Evolutionary conservation across 2,888 invertebrate genomes (phyloP).

Genomic region (Patella pellucida): DNA sequence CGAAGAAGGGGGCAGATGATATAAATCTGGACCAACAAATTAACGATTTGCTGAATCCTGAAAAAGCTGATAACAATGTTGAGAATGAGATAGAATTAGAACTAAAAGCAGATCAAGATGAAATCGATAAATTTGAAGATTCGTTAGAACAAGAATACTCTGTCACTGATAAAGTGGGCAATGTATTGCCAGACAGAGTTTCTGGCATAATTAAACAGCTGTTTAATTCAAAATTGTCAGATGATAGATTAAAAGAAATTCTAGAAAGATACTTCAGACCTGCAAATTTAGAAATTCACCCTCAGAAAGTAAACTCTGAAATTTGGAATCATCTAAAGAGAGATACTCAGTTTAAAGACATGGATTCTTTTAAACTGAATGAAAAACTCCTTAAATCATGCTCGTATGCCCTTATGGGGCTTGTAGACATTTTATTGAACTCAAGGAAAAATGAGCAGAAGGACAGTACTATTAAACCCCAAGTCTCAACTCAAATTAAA

Average conservation of each 20-base stretch:
- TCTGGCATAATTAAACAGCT: neutral
- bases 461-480: too few relatives aligned
- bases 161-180: neutral
- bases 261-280: neutral
- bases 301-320: neutral
- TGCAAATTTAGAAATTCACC: neutral
- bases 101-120: too few relatives aligned
- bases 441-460: too few relatives aligned
- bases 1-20: too few relatives aligned
- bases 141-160: conserved; percentile 5
- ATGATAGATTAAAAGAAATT: neutral
- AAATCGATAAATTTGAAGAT: neutral
- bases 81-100: too few relatives aligned
- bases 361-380: neutral
- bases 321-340: neutral
- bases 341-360: neutral
- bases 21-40: too few relatives aligned
- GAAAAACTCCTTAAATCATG: neutral
- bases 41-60: too few relatives aligned
- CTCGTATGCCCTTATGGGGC: neutral
- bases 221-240: neutral
- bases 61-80: too few relatives aligned
- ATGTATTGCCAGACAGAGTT: neutral
- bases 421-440: neutral
- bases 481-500: too few relatives aligned